phyloP scores from a whole-genome alignment of 2,113 vertebrate species.

The Chlamydotis undulata region DNA sequence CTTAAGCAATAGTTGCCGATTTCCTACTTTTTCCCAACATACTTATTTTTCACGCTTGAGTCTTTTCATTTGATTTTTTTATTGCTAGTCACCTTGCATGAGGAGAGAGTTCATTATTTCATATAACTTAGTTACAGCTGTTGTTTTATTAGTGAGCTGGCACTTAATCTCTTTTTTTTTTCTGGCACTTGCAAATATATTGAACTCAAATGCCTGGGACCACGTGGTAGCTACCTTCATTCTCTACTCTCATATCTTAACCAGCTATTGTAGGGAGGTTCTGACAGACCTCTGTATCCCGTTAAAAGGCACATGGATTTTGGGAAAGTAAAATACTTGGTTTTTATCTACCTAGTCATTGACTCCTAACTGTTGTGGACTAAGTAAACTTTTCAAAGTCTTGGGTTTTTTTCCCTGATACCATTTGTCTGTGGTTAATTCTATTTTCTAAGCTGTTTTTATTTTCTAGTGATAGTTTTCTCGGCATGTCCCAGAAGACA shows the following conservation, averaged over 20 bases:
- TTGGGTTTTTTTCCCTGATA: not conserved
- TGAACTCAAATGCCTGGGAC: not conserved
- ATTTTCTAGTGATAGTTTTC: not conserved
- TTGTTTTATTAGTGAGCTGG: not conserved
- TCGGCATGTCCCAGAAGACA: not conserved
- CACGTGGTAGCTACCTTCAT: not conserved
- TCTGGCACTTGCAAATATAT: not conserved
- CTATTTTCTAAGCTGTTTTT: not conserved
- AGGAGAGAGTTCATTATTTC: not conserved
- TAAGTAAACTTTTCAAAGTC: not conserved
- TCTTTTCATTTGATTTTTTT: not conserved
- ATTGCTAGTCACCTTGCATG: not conserved
- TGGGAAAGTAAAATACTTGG: not conserved
- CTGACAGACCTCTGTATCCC: not conserved
- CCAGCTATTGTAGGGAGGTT: not conserved
- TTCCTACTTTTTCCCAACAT: too few relatives aligned
- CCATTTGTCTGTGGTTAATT: not conserved
- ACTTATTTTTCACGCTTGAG: not conserved
- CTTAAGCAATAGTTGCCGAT: not conserved
- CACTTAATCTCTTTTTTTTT: not conserved
- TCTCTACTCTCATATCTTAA: not conserved
- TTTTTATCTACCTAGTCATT: not conserved
- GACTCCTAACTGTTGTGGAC: not conserved
- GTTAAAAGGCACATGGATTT: not conserved
- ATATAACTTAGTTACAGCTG: not conserved